Evolutionary conservation across 1,140 invertebrate genomes (phyloP), one percentile per base, ranked within the genome.

Genomic region (Meloidogyne hapla): DNA sequence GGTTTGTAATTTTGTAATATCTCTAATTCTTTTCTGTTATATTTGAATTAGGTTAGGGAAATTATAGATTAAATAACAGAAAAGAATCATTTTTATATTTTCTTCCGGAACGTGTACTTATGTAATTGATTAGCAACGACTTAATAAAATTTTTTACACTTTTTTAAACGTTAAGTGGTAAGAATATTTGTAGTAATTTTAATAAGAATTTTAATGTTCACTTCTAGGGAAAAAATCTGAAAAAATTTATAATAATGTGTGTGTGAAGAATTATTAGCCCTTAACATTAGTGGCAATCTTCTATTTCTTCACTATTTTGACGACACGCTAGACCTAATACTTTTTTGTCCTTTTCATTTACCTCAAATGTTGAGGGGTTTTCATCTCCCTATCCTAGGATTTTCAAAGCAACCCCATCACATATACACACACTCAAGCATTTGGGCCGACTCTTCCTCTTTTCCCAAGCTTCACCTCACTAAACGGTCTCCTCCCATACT

Each of bases 281-380:
- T 15, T 33, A 33, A 33, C n/a, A n/a, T 5, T n/a, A 56, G 45
- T 18, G 18, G 13, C 6, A 56, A 15, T 33, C 28, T 33, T 8
- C 33, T 33, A 33, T 33, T 33, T 33, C 33, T 33, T n/a, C 48
- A n/a, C 18, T n/a, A 56, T 21, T 56, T 56, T 56, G 15, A n/a
- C 18, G 48, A n/a, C 48, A 56, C 6, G 18, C 48, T n/a, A 56
- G 48, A 1, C 18, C 8, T 56, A 56, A 21, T 56, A 56, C n/a
- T 48, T 56, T 56, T 56, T 56, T 56, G n/a, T 56, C 48, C 48
- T 56, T 56, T 56, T 56, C 48, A 56, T 56, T 56, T 56, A 56
- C 48, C n/a, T 56, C 48, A n/a, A 5, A 56, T 56, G 48, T n/a
- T 56, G 4, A n/a, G n/a, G 8, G 6, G 8, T 48, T 48, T 56